Evolutionary conservation across 2,888 invertebrate genomes (phyloP).

Genomic region (Ctenicera cuprea): DNA sequence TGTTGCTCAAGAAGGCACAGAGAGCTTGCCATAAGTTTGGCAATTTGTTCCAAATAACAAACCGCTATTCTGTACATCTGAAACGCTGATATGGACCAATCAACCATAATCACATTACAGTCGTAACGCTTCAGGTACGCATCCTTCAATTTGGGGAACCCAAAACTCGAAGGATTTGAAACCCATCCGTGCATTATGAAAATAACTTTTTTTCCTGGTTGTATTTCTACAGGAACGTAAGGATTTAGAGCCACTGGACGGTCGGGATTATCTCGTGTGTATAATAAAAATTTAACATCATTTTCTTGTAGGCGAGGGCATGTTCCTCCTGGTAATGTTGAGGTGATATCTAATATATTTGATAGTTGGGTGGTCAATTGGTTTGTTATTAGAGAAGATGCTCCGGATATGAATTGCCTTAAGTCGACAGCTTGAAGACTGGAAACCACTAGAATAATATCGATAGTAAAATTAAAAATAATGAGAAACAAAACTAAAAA

Average conservation of each 20-base stretch:
- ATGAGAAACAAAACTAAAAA: too few relatives aligned
- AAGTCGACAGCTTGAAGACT: too few relatives aligned
- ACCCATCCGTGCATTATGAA: constrained; percentile 20
- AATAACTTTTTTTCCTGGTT: constrained; percentile 1
- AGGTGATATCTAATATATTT: too few relatives aligned
- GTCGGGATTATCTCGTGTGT: background rate
- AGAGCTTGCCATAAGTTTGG: background rate
- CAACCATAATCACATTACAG: constrained; percentile 7
- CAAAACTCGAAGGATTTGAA: background rate
- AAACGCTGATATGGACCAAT: constrained; percentile 10
- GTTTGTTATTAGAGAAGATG: too few relatives aligned
- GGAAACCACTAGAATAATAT: too few relatives aligned
- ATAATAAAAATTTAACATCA: background rate
- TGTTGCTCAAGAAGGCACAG: background rate
- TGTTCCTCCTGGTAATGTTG: too few relatives aligned
- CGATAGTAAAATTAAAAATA: too few relatives aligned
- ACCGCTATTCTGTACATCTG: background rate
- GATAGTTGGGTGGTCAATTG: too few relatives aligned
- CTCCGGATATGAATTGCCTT: too few relatives aligned
- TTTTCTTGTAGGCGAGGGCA: background rate
- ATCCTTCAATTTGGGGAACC: constrained; percentile 9
- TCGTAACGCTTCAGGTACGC: constrained; percentile 30
- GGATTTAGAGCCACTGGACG: background rate
- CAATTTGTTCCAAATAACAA: constrained; percentile 25
- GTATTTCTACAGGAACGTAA: background rate